Base-by-base conservation (phyloP, 2,888 invertebrate species). In the Drosophila neotestacea region DNA sequence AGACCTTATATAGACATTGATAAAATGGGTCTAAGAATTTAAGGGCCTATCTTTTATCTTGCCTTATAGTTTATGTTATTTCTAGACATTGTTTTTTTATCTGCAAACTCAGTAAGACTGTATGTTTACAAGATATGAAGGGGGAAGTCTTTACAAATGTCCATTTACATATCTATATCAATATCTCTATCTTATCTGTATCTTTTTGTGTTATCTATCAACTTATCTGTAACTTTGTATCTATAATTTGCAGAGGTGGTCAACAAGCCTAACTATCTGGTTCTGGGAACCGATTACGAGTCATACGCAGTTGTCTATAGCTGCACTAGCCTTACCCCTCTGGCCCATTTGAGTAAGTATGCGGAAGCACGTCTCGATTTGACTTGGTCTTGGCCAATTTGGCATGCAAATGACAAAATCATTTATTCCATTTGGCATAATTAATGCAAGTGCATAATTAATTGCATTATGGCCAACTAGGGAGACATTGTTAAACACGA, bases 291-390 rank as follows among this genome's bases (percentile, higher is more conserved):
- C 4, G 95, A 95, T 87, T 95, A 95, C 87, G 92, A 93, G 0
- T 93, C 93, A 58, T 95, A 93, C 82, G 92, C 94, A 0, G 94
- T 95, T 5, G 94, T 95, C 39, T 95, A 94, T 93, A 94, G 94
- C 62, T 95, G 95, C 86, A 90, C 90, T 3, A 92, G 79, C 60
- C 27, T 90, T n/a, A 64, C 83, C 10, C 46, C 73, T 5, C 50
- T 88, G 36, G 88, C 88, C 3, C 83, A 92, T 62, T 63, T 89
- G 38, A 89, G 92, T 92, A 65, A 92, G 92, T 91, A 73, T 58
- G 51, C 46, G 55, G 62, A 74, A 73, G 30, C 72, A 70, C 59
- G 63, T 55, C 44, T 27, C 65, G 39, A 34, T 6, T 28, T 22
- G 28, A 13, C 42, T 70, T 63, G 67, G 59, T 13, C 64, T 61